Base-by-base conservation (phyloP, 2,113 vertebrate species). In the Hemicordylus capensis region DNA sequence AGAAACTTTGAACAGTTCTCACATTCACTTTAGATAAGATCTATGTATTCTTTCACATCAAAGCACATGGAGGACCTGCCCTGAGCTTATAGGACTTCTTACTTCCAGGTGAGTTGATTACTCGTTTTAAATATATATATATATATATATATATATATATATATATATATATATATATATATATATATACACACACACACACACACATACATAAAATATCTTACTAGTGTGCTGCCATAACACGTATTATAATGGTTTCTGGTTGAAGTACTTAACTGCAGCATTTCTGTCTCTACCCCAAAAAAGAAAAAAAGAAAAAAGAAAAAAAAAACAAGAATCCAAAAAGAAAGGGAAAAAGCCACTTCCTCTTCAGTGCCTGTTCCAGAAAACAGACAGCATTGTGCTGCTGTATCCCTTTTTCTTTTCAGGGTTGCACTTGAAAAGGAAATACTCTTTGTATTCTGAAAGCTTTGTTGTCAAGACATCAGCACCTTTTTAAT, bases 71-170 rank as follows among this genome's bases (percentile, higher is more conserved):
- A 84, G 39, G 90, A 91, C 56, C 69, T 81, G 28, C 75, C 81
- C 63, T 73, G 51, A 70, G 64, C 91, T 89, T 42, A 90, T 11
- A 85, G 64, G 59, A 34, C 85, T 93, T 93, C 88, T 91, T 91
- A 70, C 88, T 91, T 93, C 61, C 0, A 86, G 85, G 76, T 91
- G 83, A 92, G 77, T 83, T 85, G 93, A 94, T 87, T n/a, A n/a
- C n/a, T n/a, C n/a, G n/a, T n/a, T n/a, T n/a, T n/a, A n/a, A n/a
- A n/a, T n/a, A n/a, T n/a, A n/a, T n/a, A n/a, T n/a, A n/a, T n/a
- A n/a, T n/a, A n/a, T n/a, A n/a, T n/a, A n/a, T n/a, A n/a, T n/a
- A n/a, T n/a, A n/a, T n/a, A n/a, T n/a, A n/a, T n/a, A n/a, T n/a
- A n/a, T n/a, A n/a, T n/a, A n/a, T n/a, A n/a, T n/a, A n/a, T n/a